These are phyloP conservation scores for Porites lutea DNA, from an alignment of 64 coral and sea anemone species.

Conservation along the genomic window DNA sequence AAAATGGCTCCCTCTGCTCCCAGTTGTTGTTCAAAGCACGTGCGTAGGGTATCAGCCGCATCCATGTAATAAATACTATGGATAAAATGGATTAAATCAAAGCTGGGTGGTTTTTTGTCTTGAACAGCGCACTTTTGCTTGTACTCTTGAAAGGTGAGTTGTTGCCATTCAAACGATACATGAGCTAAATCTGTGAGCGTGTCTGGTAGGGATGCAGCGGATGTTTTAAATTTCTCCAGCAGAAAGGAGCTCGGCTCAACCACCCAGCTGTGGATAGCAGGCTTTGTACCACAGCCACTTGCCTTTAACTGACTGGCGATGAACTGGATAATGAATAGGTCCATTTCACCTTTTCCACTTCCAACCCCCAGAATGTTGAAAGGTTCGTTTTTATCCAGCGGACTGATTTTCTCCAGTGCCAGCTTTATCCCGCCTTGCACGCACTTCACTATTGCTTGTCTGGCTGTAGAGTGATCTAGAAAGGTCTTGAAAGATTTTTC, in stretches of 20 bases:
- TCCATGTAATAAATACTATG: constrained; percentile 45
- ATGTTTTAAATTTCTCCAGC: constrained; percentile 33
- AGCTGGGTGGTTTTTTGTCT: constrained; percentile 8
- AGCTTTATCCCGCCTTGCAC: constrained; percentile 23
- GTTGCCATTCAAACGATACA: constrained; percentile 29
- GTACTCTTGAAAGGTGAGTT: constrained; percentile 26
- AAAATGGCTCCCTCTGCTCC: constrained; percentile 20
- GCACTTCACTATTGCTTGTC: constrained; percentile 28
- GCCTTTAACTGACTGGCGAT: constrained; percentile 7
- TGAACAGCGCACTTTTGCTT: neutral
- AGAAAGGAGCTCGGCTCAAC: constrained; percentile 42
- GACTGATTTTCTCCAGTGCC: neutral
- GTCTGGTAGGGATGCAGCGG: neutral
- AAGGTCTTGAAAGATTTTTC: constrained; percentile 26
- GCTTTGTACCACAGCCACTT: neutral
- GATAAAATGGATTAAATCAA: constrained; percentile 25
- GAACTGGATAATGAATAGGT: neutral
- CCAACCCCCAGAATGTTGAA: constrained; percentile 25
- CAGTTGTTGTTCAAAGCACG: neutral
- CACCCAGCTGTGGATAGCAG: constrained; percentile 7
- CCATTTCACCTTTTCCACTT: constrained; percentile 29
- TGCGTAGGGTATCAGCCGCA: neutral
- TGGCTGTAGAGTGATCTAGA: constrained; percentile 37
- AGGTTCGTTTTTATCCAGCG: neutral
- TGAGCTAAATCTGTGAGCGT: constrained; percentile 22